Conservation (phyloP, 2,113 vertebrate genomes). For the Entomyzon cyanotis region DNA sequence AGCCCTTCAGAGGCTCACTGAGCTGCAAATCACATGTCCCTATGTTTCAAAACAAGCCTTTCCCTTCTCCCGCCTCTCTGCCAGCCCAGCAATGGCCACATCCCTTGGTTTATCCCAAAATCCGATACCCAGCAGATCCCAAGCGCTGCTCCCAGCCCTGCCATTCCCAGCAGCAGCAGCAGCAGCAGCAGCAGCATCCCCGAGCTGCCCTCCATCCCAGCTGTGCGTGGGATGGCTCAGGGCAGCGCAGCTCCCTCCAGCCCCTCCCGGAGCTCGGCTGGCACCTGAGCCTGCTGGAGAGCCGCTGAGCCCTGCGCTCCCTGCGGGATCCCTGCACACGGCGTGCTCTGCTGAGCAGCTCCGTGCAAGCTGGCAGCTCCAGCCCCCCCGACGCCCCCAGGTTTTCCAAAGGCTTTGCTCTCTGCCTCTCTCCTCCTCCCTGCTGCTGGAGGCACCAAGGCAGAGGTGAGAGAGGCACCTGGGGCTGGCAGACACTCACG, state of each 20-base stretch:
- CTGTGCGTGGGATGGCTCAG: rapidly evolving
- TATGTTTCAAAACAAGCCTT: neutral
- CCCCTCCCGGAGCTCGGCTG: rapidly evolving
- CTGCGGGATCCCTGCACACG: neutral
- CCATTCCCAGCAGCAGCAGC: rapidly evolving
- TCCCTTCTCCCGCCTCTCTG: neutral
- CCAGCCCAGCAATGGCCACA: neutral
- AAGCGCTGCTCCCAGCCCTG: neutral
- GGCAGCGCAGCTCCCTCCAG: neutral
- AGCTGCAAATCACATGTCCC: rapidly evolving
- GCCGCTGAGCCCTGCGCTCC: neutral
- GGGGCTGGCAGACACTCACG: rapidly evolving
- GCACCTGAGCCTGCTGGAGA: neutral
- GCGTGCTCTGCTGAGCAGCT: neutral
- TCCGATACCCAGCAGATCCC: neutral
- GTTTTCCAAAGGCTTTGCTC: neutral
- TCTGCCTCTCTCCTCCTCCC: neutral
- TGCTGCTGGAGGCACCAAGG: rapidly evolving
- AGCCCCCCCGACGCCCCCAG: no score
- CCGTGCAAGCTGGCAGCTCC: neutral
- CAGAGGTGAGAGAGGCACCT: neutral
- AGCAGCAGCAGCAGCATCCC: neutral
- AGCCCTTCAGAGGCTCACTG: neutral
- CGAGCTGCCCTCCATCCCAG: neutral
- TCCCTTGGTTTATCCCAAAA: neutral